Conservation (phyloP, 2,888 invertebrate genomes). For the Heliconius sara region DNA sequence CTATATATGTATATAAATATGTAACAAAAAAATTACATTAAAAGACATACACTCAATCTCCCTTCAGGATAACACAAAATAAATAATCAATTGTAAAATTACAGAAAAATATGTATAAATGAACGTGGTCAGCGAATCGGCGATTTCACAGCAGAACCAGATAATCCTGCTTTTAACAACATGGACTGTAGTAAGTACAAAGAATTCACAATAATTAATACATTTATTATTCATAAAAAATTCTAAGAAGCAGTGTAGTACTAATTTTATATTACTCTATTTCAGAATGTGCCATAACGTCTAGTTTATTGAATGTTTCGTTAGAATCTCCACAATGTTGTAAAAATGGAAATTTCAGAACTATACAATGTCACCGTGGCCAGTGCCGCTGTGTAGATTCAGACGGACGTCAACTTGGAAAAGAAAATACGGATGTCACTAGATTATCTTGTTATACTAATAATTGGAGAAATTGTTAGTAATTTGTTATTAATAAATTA, state of each 20-base stretch:
- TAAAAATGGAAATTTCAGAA: conserved; percentile 85
- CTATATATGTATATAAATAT: not conserved
- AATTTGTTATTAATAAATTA: not conserved
- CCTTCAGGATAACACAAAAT: not conserved
- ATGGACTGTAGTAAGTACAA: conserved; percentile 86
- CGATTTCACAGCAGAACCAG: conserved; percentile 71
- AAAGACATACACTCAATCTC: not conserved
- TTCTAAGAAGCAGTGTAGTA: not conserved
- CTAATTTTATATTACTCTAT: not conserved
- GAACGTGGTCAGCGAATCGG: conserved; percentile 81
- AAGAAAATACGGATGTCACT: conserved; percentile 65
- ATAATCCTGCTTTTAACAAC: conserved; percentile 63
- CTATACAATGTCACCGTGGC: conserved; percentile 85
- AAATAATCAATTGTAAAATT: conserved; percentile 45
- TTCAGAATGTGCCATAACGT: conserved; percentile 86
- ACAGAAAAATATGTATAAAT: conserved; percentile 84
- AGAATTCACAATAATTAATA: not conserved
- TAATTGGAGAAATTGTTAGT: conserved; percentile 69
- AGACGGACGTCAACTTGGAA: conserved; percentile 82
- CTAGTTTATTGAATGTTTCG: conserved; percentile 69
- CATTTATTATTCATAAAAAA: not conserved
- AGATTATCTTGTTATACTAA: conserved; percentile 57
- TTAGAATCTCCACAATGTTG: conserved; percentile 84
- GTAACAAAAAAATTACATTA: not conserved
- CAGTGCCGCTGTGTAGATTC: conserved; percentile 86